Percentiles rank a stretch among this genome's conserved stretches.
phyloP scores from a whole-genome alignment of 2,113 vertebrate genomes.

The Oryzias curvinotus region DNA sequence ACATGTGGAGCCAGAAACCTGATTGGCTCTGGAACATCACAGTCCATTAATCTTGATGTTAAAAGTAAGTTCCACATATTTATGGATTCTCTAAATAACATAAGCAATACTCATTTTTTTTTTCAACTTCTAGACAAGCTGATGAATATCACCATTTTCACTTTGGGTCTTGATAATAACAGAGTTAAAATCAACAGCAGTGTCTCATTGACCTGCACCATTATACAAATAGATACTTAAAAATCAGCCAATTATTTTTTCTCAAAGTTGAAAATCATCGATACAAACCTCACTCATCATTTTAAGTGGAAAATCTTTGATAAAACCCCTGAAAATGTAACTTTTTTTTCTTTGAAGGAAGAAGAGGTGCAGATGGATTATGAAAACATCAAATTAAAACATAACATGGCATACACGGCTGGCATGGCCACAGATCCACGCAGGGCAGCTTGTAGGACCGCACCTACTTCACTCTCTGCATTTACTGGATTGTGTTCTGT shows the following conservation, averaged over 20 bases:
- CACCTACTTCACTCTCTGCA: too few relatives aligned
- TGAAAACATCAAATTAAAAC: conserved; percentile 67
- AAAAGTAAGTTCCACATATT: conserved; percentile 48
- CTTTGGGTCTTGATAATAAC: accelerated
- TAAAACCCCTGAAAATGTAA: background rate
- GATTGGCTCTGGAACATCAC: accelerated
- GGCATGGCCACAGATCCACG: too few relatives aligned
- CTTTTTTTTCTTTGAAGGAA: conserved; percentile 19
- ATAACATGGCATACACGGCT: too few relatives aligned
- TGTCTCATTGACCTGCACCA: conserved; percentile 9
- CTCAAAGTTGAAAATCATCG: too few relatives aligned
- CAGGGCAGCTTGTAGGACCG: too few relatives aligned
- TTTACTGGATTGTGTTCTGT: too few relatives aligned
- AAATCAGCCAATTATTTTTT: too few relatives aligned
- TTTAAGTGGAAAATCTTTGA: background rate
- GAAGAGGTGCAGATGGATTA: conserved; percentile 41
- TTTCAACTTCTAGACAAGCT: conserved; percentile 50
- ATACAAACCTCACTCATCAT: too few relatives aligned
- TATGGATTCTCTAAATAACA: background rate
- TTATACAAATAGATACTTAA: too few relatives aligned
- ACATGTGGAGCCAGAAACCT: background rate
- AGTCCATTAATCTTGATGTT: background rate
- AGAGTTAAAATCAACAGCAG: conserved; percentile 9
- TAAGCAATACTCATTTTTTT: background rate
- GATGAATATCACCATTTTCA: background rate